Evolutionary conservation across 35 echinoderm and acorn worm genomes (phyloP), one percentile per base, ranked within the genome.

Genomic region (Lytechinus variegatus): DNA sequence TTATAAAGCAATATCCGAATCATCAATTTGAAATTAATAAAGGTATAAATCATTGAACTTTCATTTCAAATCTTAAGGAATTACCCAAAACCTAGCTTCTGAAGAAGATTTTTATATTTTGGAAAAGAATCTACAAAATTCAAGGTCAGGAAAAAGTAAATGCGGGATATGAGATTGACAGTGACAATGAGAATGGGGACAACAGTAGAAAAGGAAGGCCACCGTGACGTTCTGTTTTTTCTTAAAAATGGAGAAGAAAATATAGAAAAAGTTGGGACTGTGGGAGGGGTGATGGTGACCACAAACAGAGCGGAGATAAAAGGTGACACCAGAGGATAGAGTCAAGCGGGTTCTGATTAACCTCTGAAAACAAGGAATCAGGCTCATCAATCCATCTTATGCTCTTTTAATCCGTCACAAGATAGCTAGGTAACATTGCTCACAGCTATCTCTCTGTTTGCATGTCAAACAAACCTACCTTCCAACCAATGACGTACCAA

Each of bases 371-470:
- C 66, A 79, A 24, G 66, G 66, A 79, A 79, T 79, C 66, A 79
- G 66, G 66, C 66, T 24, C 66, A 79, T 79, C 66, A 79, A 79
- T 79, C 66, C 66, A 24, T 79, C 66, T 79, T 79, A 79, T 79
- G 66, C 4, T 79, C 66, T 79, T 79, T 79, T 79, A 79, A 79
- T 79, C 66, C 66, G 66, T 79, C 66, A 79, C 66, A 79, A 79
- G 66, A 79, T 79, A 79, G 19, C 66, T 24, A 58, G 19, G 21
- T 24, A 79, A 79, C 66, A 79, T 79, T 24, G 66, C 66, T 79
- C 66, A 79, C 19, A 79, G 66, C 66, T 24, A 79, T 79, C 66
- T 79, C 66, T 16, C 19, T 79, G 66, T 79, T 79, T 79, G 66
- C 19, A 79, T 79, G 66, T 79, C 66, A 79, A 71, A 79, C 66